Conservation (phyloP, 2,888 invertebrate genomes). For the Patella depressa region DNA sequence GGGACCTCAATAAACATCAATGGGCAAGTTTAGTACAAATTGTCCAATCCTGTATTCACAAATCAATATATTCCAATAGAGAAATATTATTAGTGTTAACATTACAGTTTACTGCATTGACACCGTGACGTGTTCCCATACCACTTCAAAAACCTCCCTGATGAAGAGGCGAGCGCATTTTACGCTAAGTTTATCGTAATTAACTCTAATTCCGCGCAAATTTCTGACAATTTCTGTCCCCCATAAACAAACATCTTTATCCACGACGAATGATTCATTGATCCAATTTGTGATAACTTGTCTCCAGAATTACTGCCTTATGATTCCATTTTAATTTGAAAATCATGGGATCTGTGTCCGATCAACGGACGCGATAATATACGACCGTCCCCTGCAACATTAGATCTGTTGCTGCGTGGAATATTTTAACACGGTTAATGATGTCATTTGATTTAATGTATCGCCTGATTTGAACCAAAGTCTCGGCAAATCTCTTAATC, state of each 20-base stretch:
- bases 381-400: background rate
- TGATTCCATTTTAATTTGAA: background rate
- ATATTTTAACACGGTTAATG: background rate
- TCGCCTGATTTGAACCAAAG: too few relatives aligned
- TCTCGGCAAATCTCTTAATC: too few relatives aligned
- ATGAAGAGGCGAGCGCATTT: too few relatives aligned
- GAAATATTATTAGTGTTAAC: too few relatives aligned
- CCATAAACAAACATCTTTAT: constrained; percentile 6
- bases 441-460: too few relatives aligned
- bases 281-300: background rate
- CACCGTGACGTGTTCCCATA: too few relatives aligned
- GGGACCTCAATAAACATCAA: constrained; percentile 5
- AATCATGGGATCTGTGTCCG: background rate
- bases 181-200: too few relatives aligned
- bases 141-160: too few relatives aligned
- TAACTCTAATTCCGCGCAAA: background rate
- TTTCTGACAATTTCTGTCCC: constrained; percentile 1
- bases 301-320: background rate
- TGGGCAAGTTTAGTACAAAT: background rate
- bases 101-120: too few relatives aligned
- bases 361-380: background rate
- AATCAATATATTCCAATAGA: too few relatives aligned
- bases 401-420: background rate
- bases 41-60: too few relatives aligned
- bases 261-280: background rate